Conservation (phyloP, 1,140 invertebrate genomes). For the Bombus confusus region DNA sequence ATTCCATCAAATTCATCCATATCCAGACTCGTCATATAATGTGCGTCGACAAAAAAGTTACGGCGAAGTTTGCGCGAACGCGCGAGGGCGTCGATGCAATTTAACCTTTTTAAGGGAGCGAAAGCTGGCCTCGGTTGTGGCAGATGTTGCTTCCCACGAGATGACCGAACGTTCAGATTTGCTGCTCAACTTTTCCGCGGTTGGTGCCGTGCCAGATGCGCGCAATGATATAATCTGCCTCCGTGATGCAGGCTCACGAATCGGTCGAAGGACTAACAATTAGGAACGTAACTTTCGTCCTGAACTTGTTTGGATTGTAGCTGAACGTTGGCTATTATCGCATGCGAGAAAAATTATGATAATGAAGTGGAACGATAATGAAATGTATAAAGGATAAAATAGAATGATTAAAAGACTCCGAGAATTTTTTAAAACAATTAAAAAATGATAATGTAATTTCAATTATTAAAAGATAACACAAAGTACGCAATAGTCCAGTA, state of each 20-base stretch:
- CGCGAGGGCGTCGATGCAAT: constrained; percentile 44
- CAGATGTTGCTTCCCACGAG: constrained; percentile 65
- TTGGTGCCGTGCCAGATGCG: constrained; percentile 62
- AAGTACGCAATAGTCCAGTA: too few species aligned
- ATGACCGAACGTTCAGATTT: constrained; percentile 53
- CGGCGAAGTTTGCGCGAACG: constrained; percentile 48
- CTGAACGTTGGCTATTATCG: background rate
- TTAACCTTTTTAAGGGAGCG: constrained; percentile 55
- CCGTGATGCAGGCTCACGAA: constrained; percentile 30
- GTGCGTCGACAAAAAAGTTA: constrained; percentile 54
- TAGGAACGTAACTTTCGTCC: background rate
- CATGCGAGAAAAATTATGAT: background rate
- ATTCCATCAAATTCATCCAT: constrained; percentile 25
- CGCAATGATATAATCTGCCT: constrained; percentile 61
- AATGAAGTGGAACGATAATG: background rate
- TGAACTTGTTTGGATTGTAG: background rate
- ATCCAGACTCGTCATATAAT: constrained; percentile 13
- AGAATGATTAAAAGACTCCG: too few species aligned
- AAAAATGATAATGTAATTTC: too few species aligned
- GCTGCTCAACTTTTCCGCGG: constrained; percentile 62
- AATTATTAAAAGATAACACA: too few species aligned
- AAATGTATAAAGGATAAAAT: too few species aligned
- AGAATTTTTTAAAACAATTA: too few species aligned
- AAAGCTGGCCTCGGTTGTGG: constrained; percentile 16
- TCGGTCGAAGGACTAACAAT: constrained; percentile 29